A percentile compares a stretch with the other conserved stretches of the same genome.
These are phyloP conservation scores for Pica pica DNA, from an alignment of 2,113 vertebrate genomes.

Conservation along the genomic window DNA sequence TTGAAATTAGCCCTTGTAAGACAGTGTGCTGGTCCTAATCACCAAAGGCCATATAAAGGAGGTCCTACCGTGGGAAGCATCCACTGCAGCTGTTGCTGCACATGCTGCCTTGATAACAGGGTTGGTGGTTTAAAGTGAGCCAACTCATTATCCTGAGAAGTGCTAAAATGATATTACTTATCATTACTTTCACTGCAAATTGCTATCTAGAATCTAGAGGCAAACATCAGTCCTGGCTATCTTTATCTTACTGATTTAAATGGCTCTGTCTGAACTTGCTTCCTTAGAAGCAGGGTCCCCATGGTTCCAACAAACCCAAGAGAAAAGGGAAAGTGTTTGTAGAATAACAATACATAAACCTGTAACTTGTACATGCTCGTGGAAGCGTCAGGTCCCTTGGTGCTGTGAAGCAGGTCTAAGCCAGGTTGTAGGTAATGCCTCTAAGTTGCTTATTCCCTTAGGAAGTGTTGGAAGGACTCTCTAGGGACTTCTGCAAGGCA, in stretches of 20 bases:
- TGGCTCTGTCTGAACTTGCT: neutral
- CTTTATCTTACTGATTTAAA: neutral
- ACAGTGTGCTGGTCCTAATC: neutral
- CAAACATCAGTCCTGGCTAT: neutral
- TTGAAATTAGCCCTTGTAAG: neutral
- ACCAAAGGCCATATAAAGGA: neutral
- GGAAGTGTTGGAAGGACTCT: neutral
- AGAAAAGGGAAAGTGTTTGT: neutral
- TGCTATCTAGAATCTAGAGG: neutral
- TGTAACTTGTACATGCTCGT: neutral
- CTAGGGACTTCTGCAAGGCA: neutral
- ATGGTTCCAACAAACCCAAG: neutral
- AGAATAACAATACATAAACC: neutral
- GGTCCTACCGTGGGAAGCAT: neutral
- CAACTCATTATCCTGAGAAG: neutral
- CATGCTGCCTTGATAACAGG: neutral
- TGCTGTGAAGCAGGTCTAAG: neutral
- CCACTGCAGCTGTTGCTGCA: neutral
- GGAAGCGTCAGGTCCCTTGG: neutral
- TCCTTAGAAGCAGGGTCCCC: neutral
- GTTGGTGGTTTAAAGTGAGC: neutral
- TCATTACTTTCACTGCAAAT: neutral
- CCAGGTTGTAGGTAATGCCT: neutral
- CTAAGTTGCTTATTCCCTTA: neutral
- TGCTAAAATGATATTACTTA: neutral